Conservation (phyloP, 2,888 invertebrate species). For the Reticulitermes lucifugus region DNA sequence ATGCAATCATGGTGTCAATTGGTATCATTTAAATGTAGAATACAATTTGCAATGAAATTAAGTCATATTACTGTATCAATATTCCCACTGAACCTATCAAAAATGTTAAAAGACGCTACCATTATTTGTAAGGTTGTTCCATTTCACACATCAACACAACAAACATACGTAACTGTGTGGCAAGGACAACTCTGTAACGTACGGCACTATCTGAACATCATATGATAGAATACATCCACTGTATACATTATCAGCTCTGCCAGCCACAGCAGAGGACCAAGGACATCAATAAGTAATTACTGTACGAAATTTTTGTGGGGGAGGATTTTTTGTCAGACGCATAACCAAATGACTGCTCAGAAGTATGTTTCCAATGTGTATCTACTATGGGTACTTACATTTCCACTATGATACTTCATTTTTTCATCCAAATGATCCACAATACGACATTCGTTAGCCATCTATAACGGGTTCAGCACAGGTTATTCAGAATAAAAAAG, state of each 20-base stretch:
- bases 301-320: slow-evolving; percentile 49
- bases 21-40: slow-evolving; percentile 12
- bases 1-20: slow-evolving; percentile 27
- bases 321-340: slow-evolving; percentile 17
- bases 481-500: slow-evolving; percentile 41
- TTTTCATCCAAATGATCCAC: slow-evolving; percentile 37
- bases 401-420: slow-evolving; percentile 35
- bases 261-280: slow-evolving; percentile 4
- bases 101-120: slow-evolving; percentile 39
- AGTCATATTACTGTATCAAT: slow-evolving; percentile 36
- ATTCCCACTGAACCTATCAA: slow-evolving; percentile 43
- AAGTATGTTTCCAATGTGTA: slow-evolving; percentile 27
- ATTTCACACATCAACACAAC: slow-evolving; percentile 48
- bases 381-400: slow-evolving; percentile 34
- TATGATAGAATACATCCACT: slow-evolving; percentile 49
- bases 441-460: slow-evolving; percentile 42
- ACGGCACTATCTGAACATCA: slow-evolving; percentile 41
- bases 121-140: slow-evolving; percentile 29
- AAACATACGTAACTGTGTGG: slow-evolving; percentile 48
- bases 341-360: slow-evolving; percentile 35
- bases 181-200: slow-evolving; percentile 45
- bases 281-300: slow-evolving; percentile 47
- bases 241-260: slow-evolving; percentile 36
- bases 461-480: slow-evolving; percentile 47
- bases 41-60: slow-evolving; percentile 37